Base-by-base conservation (phyloP, 2,797 vertebrate species). In the Sylvilagus floridanus region DNA sequence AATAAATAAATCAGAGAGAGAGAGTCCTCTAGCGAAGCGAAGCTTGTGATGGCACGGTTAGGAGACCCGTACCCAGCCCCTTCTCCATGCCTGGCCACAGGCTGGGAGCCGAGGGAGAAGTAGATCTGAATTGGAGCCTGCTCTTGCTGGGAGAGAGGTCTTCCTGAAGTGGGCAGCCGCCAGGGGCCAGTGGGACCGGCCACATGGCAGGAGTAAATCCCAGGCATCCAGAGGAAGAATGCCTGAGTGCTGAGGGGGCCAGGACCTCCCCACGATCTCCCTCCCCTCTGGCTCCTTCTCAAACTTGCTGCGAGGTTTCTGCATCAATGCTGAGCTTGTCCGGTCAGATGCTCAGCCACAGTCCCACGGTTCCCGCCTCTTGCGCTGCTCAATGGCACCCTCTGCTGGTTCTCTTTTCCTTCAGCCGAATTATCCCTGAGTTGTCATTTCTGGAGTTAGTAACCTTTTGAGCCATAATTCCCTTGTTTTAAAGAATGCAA, bases 321-420 rank as follows among this genome's bases (percentile, higher is more conserved):
- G 54, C 4, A 42, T 35, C 12, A 19, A 32, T 10, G 37, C 85
- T 54, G 11, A 11, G 17, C 52, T n/a, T n/a, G 12, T 30, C 16
- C 2, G 0, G 16, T 83, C 37, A 47, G 10, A 21, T 0, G 4
- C 69, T 11, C 2, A 14, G 0, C 30, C 17, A 0, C 68, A 66
- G 54, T 8, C 10, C 4, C 22, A 1, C 2, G 0, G 1, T n/a
- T 47, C 19, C 11, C 4, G 0, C 19, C 57, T 50, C 50, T 78
- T 50, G 21, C 26, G 72, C 26, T 81, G 90, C 95, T 84, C 93
- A 86, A 66, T 66, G 63, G 83, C 62, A 0, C 94, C 96, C 93
- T 93, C 97, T 96, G 37, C 93, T 94, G 96, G 32, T 63, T 42
- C 4, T 19, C 30, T 92, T 72, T 37, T 82, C 22, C 54, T 72